phyloP scores from a whole-genome alignment of 2,888 invertebrate species.

The Hermaeophaga mercurialis region DNA sequence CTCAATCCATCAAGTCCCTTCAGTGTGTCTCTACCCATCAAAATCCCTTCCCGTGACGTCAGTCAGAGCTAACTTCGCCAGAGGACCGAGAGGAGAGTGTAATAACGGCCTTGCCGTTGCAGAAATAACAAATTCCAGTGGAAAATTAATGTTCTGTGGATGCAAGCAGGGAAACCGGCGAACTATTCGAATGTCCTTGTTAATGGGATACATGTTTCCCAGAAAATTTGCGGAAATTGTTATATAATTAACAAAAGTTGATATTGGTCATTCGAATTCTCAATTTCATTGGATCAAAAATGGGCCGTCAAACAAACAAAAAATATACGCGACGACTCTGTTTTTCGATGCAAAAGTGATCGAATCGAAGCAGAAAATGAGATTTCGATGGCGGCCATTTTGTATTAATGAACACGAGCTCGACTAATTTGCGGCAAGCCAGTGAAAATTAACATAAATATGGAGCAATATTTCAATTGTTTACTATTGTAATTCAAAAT shows the following conservation, averaged over 20 bases:
- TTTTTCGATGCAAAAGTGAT: too few species aligned
- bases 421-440: constrained; percentile 9
- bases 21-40: constrained; percentile 2
- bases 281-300: too few species aligned
- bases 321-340: too few species aligned
- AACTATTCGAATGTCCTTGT: too few species aligned
- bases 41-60: constrained; percentile 13
- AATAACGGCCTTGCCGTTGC: neutral
- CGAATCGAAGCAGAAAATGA: constrained; percentile 19
- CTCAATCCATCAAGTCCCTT: constrained; percentile 13
- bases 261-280: too few species aligned
- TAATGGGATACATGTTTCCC: too few species aligned
- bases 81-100: neutral
- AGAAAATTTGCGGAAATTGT: too few species aligned
- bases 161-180: constrained; percentile 1
- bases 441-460: constrained; percentile 23
- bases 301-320: too few species aligned
- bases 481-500: constrained; percentile 15
- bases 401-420: constrained; percentile 17
- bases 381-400: constrained; percentile 18
- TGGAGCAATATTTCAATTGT: constrained; percentile 14
- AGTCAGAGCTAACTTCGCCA: neutral
- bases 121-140: neutral
- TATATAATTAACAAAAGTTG: too few species aligned
- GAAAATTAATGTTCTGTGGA: neutral